Evolutionary conservation across 2,797 vertebrate genomes (phyloP), one percentile per base, ranked within the genome.

Genomic region (Lepidocolaptes lacrymiger): DNA sequence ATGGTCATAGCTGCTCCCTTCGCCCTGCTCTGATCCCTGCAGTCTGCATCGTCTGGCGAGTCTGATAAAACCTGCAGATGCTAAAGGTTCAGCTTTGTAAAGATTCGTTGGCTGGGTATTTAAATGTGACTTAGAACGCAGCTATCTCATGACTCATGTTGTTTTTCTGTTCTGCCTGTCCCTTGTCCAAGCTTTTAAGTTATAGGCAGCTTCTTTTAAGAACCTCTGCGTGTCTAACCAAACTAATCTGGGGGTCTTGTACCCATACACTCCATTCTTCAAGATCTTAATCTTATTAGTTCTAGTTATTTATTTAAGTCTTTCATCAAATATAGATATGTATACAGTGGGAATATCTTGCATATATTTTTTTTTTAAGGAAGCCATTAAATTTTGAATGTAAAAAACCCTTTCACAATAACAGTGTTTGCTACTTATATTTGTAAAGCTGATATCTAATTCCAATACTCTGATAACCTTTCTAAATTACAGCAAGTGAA

Each of bases 231-330:
- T 49, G 44, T 86, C 85, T 94, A 73, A 92, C 27, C 27, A 76
- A 79, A 86, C 21, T 88, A 95, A 95, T 92, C 95, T 49, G 48
- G 21, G 59, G 86, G 73, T 81, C 69, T 86, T 91, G 91, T 88
- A 63, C 22, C 24, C 0, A 0, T 63, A 24, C 49, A 80, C 2
- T 55, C 23, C 8, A 17, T 72, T 92, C 62, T 86, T 78, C 59
- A 73, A 59, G 36, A 63, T 73, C 37, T 69, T 94, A 94, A 93
- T 83, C 87, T 69, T 66, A 81, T 90, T 75, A 69, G 19, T 72
- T 76, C n/a, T 74, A 84, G 32, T 30, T 69, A 83, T 64, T 91
- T 81, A 27, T 79, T 92, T 89, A 91, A 61, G 5, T 71, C 26
- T 77, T 85, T 78, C 16, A 63, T 54, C 7, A 23, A 52, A 59